Base-by-base conservation (phyloP, 2,797 vertebrate genomes). In the Channallabes apus region DNA sequence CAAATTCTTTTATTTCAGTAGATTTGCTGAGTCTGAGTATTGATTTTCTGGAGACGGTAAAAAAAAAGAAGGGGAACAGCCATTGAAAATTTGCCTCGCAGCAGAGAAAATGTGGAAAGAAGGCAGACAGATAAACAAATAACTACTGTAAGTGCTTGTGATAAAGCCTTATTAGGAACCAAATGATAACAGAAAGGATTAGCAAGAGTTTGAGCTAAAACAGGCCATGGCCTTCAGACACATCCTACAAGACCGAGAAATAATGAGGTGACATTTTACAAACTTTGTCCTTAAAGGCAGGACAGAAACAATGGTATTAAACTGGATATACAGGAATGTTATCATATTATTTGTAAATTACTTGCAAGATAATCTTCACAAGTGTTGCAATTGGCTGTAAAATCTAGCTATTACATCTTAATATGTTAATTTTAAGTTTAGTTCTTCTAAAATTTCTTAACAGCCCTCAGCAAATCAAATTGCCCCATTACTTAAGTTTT, bases 51-150 rank as follows among this genome's bases (percentile, higher is more conserved):
- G 62, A 80, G 78, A 51, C n/a, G n/a, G n/a, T n/a, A n/a, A n/a
- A n/a, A n/a, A n/a, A n/a, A n/a, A n/a, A 1, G 14, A 24, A 54
- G 41, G 9, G 20, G 24, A 80, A 29, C 38, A 80, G 78, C 12
- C 64, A 71, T 51, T 82, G 80, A 58, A 82, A 82, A 80, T 80
- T 38, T 27, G 78, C 61, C 78, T 64, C 64, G n/a, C 32, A 51
- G 78, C n/a, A 29, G 38, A 27, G 15, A 80, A 80, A 67, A 80
- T 79, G 38, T 69, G 11, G 51, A 20, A 9, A 9, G 15, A 1
- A 29, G 3, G 27, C 41, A 54, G 22, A 68, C 18, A 24, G 27
- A 35, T 54, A 68, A 82, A 68, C 24, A 65, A 80, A 41, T 61
- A 78, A 82, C 29, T n/a, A n/a, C n/a, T n/a, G n/a, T n/a, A 54